Evolutionary conservation across 2,888 invertebrate species (phyloP).

Genomic region (Crepidodera aurea): DNA sequence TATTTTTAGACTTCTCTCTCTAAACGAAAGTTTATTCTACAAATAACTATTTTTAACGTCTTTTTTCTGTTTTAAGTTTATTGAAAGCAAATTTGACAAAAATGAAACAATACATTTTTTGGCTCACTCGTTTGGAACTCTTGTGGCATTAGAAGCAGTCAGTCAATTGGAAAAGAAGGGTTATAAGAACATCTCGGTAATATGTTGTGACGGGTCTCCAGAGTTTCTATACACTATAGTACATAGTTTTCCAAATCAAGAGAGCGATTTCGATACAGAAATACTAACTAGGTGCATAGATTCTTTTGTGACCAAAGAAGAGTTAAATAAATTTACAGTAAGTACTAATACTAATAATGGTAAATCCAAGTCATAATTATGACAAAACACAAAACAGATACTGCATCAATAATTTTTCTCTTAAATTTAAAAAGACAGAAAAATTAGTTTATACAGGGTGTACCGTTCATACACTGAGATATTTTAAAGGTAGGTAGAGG

Average conservation of each 20-base stretch:
- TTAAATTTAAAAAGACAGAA: no score
- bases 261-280: slow-evolving; percentile 65
- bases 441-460: no score
- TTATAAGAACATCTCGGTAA: slow-evolving; percentile 68
- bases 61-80: not conserved
- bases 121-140: slow-evolving; percentile 89
- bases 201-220: slow-evolving; percentile 81
- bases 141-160: slow-evolving; percentile 80
- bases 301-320: not conserved
- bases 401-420: no score
- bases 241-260: slow-evolving; percentile 52
- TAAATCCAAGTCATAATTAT: no score
- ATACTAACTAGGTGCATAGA: slow-evolving; percentile 56
- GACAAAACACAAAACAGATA: no score
- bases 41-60: no score
- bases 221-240: slow-evolving; percentile 61
- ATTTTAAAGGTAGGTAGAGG: no score
- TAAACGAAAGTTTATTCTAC: no score
- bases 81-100: slow-evolving; percentile 63
- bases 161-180: slow-evolving; percentile 74
- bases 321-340: no score
- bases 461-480: no score
- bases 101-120: slow-evolving; percentile 74
- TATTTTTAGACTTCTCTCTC: no score
- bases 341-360: no score